Evolutionary conservation across 2,797 vertebrate genomes (phyloP).

Genomic region (Podarcis siculus): DNA sequence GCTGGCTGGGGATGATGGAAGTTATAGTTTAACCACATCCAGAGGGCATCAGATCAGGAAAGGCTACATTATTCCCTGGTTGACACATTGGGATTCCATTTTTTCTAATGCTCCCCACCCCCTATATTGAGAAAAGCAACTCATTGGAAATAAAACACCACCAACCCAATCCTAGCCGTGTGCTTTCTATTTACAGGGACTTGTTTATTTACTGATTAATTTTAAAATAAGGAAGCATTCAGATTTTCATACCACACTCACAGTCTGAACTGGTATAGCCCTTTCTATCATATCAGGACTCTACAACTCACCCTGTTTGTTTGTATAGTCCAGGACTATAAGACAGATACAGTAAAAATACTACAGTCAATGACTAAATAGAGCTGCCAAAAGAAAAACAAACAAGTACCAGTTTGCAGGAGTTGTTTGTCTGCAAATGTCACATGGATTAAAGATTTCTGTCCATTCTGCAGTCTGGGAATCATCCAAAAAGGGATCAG

Average conservation of each 20-base stretch:
- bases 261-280: background rate
- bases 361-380: conserved; percentile 28
- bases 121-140: background rate
- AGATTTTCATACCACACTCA: background rate
- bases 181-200: background rate
- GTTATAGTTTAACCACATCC: too few species aligned
- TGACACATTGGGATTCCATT: background rate
- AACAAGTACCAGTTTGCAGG: conserved; percentile 50
- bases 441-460: conserved; percentile 54
- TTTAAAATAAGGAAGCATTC: background rate
- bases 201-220: background rate
- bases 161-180: background rate
- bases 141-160: background rate
- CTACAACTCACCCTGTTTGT: background rate
- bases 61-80: background rate
- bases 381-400: conserved; percentile 47
- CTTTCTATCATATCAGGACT: background rate
- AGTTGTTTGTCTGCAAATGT: conserved; percentile 58
- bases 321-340: background rate
- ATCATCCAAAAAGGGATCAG: background rate
- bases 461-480: conserved; percentile 45
- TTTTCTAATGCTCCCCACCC: background rate
- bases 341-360: background rate
- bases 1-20: too few species aligned
- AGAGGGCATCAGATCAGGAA: too few species aligned